phyloP scores from a whole-genome alignment of 2,113 vertebrate genomes.

The Zosterops japonicus region DNA sequence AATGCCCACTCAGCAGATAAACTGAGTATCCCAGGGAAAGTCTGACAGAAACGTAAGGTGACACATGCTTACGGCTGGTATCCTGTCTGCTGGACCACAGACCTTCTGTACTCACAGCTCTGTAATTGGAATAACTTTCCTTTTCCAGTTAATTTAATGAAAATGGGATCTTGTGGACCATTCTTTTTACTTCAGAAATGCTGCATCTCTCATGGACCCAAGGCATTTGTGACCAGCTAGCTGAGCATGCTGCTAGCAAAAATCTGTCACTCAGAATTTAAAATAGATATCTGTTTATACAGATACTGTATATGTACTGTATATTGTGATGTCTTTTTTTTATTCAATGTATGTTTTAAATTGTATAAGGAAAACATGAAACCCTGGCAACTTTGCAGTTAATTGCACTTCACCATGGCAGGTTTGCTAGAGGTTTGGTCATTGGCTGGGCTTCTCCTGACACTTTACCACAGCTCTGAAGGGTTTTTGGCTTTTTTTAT shows the following conservation, averaged over 20 bases:
- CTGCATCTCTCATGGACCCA: not conserved
- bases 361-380: not conserved
- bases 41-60: not conserved
- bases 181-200: not conserved
- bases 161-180: not conserved
- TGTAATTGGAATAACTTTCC: not conserved
- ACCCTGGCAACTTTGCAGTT: not conserved
- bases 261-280: not conserved
- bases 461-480: not conserved
- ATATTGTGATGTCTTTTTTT: not conserved
- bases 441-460: not conserved
- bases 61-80: not conserved
- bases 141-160: not conserved
- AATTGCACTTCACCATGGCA: not conserved
- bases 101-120: not conserved
- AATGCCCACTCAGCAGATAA: not conserved
- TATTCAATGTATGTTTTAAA: not conserved
- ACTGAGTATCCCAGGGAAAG: not conserved
- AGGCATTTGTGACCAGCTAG: not conserved
- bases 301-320: rapidly evolving
- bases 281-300: not conserved
- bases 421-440: not conserved
- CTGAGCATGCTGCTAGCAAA: not conserved
- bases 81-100: not conserved
- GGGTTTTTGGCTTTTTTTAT: not conserved